Percentiles rank a stretch among this genome's conserved stretches.
Evolutionary conservation across 2,888 invertebrate genomes (phyloP).

Genomic region (Steinernema scapterisci): DNA sequence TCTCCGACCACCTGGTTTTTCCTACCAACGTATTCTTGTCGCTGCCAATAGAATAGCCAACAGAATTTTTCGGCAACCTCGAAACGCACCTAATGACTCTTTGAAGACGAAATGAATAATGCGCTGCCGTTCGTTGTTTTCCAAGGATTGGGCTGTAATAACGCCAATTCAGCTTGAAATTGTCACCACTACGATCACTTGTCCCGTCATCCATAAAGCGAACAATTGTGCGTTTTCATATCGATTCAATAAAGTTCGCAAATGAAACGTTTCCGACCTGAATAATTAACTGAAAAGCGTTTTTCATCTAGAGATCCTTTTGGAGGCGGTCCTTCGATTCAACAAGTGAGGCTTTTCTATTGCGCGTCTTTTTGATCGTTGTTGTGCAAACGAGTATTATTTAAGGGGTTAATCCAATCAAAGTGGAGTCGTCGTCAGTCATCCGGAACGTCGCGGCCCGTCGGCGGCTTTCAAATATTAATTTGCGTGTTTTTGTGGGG

Average conservation of each 20-base stretch:
- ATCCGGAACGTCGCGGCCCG: not conserved
- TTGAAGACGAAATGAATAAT: not conserved
- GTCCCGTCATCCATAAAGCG: too few relatives aligned
- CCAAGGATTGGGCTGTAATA: not conserved
- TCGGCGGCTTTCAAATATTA: not conserved
- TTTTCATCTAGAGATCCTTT: not conserved
- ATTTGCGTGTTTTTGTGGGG: not conserved
- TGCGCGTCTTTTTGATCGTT: not conserved
- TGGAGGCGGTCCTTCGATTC: not conserved
- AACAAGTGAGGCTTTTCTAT: not conserved
- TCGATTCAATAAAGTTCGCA: not conserved
- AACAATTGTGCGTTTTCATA: not conserved
- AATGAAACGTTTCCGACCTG: not conserved
- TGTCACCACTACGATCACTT: not conserved
- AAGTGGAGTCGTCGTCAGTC: not conserved
- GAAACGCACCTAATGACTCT: not conserved
- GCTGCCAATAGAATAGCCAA: not conserved
- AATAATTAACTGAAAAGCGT: conserved; percentile 10
- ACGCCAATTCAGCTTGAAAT: not conserved
- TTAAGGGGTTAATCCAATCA: conserved; percentile 12
- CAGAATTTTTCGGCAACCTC: not conserved
- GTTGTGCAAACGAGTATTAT: not conserved
- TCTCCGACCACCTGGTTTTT: too few relatives aligned
- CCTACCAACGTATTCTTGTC: not conserved
- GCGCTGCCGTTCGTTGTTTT: not conserved